Evolutionary conservation across 2,888 invertebrate genomes (phyloP), one percentile per base, ranked within the genome.

Genomic region (Philhelius pedissequus): DNA sequence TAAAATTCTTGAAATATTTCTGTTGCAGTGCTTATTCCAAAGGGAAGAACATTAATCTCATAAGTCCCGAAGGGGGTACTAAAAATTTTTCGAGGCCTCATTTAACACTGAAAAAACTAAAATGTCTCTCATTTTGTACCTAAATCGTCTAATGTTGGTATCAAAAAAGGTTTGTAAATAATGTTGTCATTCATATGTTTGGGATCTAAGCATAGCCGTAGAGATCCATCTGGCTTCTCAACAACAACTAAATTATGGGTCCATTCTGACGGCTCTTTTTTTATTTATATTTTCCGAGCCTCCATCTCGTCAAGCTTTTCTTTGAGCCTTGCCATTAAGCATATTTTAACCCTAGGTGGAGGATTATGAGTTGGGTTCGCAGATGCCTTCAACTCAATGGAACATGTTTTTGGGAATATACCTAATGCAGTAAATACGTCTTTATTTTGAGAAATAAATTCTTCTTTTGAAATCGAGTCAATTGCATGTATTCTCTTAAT

Each of bases 231-330:
- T 30, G 30, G 30, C 7, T 30, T 30, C 6, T 64, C 56, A 18
- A 71, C 64, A 6, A 64, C 22, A 13, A 78, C 70, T 35, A 70
- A 45, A 48, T 78, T 58, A 35, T 78, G 71, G 15, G 52, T 30
- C 73, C 60, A 68, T 32, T 79, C 66, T 32, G 45, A 48, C 22
- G 45, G 45, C 11, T 22, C 45, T 20, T 30, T 22, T 48, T 4
- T 40, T 76, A 15, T 58, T 68, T 11, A 87, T 86, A 87, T 87
- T 30, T 74, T 86, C 40, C 38, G 50, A 70, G 58, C 74, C 71
- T 83, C 83, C 78, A 68, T 86, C 18, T 73, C 45, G 45, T 80
- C 30, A 69, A 87, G 62, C 32, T 35, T 62, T 7, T 30, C 5
- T 30, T 30, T 30, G 6, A 30, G 30, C 6, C 7, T 3, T 30